Evolutionary conservation across 2,113 vertebrate genomes (phyloP), one percentile per base, ranked within the genome.

Genomic region (Nyctibius bracteatus): DNA sequence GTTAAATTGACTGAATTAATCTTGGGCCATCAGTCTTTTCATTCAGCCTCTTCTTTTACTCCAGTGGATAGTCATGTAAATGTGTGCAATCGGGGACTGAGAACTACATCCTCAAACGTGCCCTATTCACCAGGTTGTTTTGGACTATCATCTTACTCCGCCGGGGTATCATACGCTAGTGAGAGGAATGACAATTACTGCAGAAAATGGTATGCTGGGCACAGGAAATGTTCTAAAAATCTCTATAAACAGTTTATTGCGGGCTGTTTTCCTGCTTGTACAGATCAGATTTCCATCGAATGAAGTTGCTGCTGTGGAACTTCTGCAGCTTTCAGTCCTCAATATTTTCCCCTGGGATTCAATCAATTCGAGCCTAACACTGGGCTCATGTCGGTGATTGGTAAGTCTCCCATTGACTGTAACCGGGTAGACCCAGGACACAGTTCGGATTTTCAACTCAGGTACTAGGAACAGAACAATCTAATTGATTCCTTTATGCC

Each of bases 251-350:
- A 55, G 25, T 70, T 82, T 71, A n/a, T 62, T 67, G 27, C 6
- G 9, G 61, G 28, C 39, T 74, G 39, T 81, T 86, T 94, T 63
- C 55, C 81, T 92, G 41, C 78, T 94, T 43, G 44, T 27, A 59
- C 23, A 31, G 59, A 90, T 82, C 73, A 62, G 54, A 86, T 94
- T 92, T 93, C 75, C 63, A 91, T 90, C 78, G 88, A 67, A 86
- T 55, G 35, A 94, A 96, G 51, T 39, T 1, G 2, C 55, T 92
- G 73, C 86, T 63, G 16, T 61, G 66, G 58, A 59, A 86, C 25
- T 96, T 80, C 30, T 39, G 31, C 44, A 41, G 66, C 49, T 93
- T 92, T 88, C 57, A 70, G 24, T 90, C 72, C 65, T 82, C 44
- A 30, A 4, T 83, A 41, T 91, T 94, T 92, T 91, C 63, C 85